phyloP scores from a whole-genome alignment of 2,797 vertebrate species.

The Clarias pachynema region DNA sequence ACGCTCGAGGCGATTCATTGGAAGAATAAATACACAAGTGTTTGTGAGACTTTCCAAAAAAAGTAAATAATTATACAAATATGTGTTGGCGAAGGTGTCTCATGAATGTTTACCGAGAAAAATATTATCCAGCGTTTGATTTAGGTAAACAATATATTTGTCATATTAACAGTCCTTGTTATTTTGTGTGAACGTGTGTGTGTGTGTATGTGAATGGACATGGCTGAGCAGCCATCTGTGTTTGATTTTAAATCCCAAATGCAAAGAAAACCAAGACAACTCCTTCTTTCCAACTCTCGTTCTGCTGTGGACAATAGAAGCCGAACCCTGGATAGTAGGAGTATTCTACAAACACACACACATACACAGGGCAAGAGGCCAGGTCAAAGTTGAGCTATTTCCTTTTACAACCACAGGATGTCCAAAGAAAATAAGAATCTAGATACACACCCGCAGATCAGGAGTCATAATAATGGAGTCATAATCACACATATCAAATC shows the following conservation, averaged over 20 bases:
- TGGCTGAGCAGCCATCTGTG: conserved; percentile 44
- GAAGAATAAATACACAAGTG: conserved; percentile 11
- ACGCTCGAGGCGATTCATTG: conserved; percentile 20
- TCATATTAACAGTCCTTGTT: not conserved
- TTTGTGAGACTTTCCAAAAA: conserved; percentile 33
- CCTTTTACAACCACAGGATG: conserved; percentile 13
- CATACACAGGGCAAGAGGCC: conserved; percentile 1
- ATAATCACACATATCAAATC: conserved; percentile 4
- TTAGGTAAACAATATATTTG: not conserved
- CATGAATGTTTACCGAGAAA: conserved; percentile 3
- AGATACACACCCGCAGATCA: conserved; percentile 14
- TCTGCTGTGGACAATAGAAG: conserved; percentile 43
- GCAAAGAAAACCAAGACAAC: conserved; percentile 41
- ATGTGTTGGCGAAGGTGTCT: conserved; percentile 23
- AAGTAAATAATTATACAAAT: conserved; percentile 10
- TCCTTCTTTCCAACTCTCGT: conserved; percentile 30
- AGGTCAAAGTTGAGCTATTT: conserved; percentile 38
- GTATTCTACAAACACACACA: conserved; percentile 12
- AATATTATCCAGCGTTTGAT: not conserved
- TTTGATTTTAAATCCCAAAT: conserved; percentile 48
- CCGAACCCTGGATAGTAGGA: conserved; percentile 45
- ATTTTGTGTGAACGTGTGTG: conserved; percentile 8
- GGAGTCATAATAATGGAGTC: not conserved
- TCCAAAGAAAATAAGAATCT: not conserved
- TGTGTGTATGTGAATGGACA: not conserved